Evolutionary conservation across 2,888 invertebrate genomes (phyloP), one percentile per base, ranked within the genome.

Genomic region (Dicyrtoma fusca): DNA sequence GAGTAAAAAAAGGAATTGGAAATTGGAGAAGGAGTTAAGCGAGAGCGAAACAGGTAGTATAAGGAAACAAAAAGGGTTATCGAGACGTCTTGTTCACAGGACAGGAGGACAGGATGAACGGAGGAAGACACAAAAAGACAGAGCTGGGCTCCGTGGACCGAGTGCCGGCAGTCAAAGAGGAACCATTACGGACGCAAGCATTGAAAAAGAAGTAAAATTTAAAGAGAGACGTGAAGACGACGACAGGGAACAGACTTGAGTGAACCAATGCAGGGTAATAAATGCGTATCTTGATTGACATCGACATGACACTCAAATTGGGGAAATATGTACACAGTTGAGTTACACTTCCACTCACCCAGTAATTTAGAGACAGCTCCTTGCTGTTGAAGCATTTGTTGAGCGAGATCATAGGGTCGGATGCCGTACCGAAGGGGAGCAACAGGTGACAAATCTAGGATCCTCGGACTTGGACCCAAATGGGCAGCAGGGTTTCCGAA

Each of bases 291-390:
- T 66, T 63, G 66, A 64, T 69, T 69, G 68, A 57, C 68, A 75
- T 75, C 75, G 72, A 74, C 75, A 75, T 63, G 69, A 57, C 57
- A 72, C 74, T 74, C 68, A 72, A 71, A 72, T 75, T 72, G 73
- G 71, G 65, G 69, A 69, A 71, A 73, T 70, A 70, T 75, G 73
- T 73, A 70, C 65, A 70, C 34, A 64, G 26, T 49, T 61, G 61
- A 71, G 23, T 63, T 47, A 63, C 23, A 49, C 53, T 53, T 42
- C 45, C 63, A 69, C 80, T 79, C 74, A 94, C 94, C 94, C 83
- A 94, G 86, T 83, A 94, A 87, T 86, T 94, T 94, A 80, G 92
- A 93, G 80, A 87, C 94, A 82, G 94, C 94, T 82, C 94, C 94
- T 86, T 94, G 94, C 82, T 86, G 87, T 74, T 92, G 91, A 71